phyloP scores from a whole-genome alignment of 2,113 vertebrate genomes.

The Prionailurus bengalensis region DNA sequence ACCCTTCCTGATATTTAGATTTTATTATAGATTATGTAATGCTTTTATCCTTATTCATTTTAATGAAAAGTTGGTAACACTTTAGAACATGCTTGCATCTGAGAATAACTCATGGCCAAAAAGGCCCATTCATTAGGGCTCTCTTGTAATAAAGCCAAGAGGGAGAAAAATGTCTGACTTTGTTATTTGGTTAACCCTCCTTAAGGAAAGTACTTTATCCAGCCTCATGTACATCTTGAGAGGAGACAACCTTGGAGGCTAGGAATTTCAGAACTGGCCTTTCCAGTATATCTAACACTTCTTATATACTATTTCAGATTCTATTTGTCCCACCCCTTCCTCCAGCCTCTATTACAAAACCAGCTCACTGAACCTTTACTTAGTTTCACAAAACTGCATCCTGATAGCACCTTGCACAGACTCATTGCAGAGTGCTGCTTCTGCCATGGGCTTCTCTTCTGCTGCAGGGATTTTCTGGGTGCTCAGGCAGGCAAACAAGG shows the following conservation, averaged over 20 bases:
- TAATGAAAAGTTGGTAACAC: neutral
- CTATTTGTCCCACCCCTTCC: neutral
- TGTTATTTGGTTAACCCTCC: neutral
- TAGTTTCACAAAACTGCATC: neutral
- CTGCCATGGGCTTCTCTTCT: neutral
- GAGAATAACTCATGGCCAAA: neutral
- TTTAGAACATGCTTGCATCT: neutral
- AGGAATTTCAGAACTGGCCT: neutral
- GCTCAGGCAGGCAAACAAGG: neutral
- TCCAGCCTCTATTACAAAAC: neutral
- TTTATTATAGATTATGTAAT: constrained; percentile 27
- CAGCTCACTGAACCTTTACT: neutral
- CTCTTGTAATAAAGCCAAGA: neutral
- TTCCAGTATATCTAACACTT: neutral
- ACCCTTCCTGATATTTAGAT: neutral
- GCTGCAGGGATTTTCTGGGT: neutral
- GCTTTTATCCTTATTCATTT: neutral
- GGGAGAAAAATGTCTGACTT: neutral
- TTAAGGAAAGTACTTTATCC: neutral
- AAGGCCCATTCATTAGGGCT: neutral
- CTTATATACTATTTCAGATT: neutral
- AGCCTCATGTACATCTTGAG: neutral
- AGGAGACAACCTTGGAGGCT: neutral
- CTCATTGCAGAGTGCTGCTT: neutral
- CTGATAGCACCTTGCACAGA: neutral